These are phyloP conservation scores for Leptothorax acervorum DNA, from an alignment of 2,888 invertebrate species.

Conservation along the genomic window DNA sequence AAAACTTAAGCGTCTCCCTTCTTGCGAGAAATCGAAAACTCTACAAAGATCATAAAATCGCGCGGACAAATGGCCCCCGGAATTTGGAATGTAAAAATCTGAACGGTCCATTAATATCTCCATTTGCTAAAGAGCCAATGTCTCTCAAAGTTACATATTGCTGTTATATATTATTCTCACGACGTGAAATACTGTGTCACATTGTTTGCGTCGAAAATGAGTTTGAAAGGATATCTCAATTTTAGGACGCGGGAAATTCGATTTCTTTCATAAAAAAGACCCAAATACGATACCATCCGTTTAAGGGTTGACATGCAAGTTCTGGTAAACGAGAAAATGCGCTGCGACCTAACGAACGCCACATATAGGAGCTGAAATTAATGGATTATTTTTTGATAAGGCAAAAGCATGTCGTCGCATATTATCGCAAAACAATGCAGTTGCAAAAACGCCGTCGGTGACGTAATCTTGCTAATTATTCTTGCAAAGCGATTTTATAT, in stretches of 20 bases:
- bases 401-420: slow-evolving; percentile 10
- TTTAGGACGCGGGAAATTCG: not conserved
- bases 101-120: not conserved
- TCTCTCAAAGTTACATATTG: not conserved
- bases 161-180: not conserved
- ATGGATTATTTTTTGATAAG: slow-evolving; percentile 40
- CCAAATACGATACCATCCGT: not conserved
- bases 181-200: not conserved
- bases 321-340: not conserved
- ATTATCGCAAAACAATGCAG: slow-evolving; percentile 4
- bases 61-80: too few relatives aligned
- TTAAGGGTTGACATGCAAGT: not conserved
- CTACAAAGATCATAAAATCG: not conserved
- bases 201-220: not conserved
- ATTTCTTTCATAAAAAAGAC: not conserved
- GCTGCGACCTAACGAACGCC: not conserved
- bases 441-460: slow-evolving; percentile 14
- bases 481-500: slow-evolving; percentile 49
- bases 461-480: slow-evolving; percentile 47
- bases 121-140: not conserved
- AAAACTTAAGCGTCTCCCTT: not conserved
- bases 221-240: not conserved
- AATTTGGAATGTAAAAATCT: not conserved
- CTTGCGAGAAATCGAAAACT: slow-evolving; percentile 2
- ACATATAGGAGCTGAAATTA: not conserved